These are phyloP conservation scores for Rhagophthalmus giganteus DNA, from an alignment of 2,888 invertebrate genomes.

Conservation along the genomic window DNA sequence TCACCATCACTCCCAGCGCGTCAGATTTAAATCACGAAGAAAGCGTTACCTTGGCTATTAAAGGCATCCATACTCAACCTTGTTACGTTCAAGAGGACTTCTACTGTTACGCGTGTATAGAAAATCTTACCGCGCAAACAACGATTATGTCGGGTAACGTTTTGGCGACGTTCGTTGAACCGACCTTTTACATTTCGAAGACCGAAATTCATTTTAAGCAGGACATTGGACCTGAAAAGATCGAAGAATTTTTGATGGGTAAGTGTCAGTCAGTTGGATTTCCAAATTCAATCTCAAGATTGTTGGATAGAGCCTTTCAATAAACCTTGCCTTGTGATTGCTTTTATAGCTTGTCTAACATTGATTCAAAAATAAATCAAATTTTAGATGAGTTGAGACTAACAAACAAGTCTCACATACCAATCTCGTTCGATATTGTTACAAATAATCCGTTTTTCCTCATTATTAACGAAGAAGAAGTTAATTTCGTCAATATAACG, in stretches of 20 bases:
- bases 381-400: conserved; percentile 60
- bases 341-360: no score
- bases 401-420: conserved; percentile 60
- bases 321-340: no score
- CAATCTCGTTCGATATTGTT: conserved; percentile 56
- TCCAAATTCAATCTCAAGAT: no score
- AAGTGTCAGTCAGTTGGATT: no score
- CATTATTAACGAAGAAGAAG: conserved; percentile 3
- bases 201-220: conserved; percentile 57
- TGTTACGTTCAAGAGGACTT: conserved; percentile 59
- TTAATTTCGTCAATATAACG: conserved; percentile 28
- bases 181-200: conserved; percentile 60
- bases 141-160: conserved; percentile 59
- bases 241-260: conserved; percentile 26
- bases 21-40: conserved; percentile 58
- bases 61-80: conserved; percentile 53
- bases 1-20: conserved; percentile 55
- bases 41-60: conserved; percentile 53
- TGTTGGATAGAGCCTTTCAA: not conserved
- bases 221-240: conserved; percentile 52
- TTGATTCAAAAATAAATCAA: not conserved
- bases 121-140: conserved; percentile 60
- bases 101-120: conserved; percentile 62
- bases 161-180: conserved; percentile 62
- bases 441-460: conserved; percentile 58